A percentile compares a stretch with the other conserved stretches of the same genome.
phyloP scores from a whole-genome alignment of 2,797 vertebrate genomes.

The Lutjanus argentimaculatus region DNA sequence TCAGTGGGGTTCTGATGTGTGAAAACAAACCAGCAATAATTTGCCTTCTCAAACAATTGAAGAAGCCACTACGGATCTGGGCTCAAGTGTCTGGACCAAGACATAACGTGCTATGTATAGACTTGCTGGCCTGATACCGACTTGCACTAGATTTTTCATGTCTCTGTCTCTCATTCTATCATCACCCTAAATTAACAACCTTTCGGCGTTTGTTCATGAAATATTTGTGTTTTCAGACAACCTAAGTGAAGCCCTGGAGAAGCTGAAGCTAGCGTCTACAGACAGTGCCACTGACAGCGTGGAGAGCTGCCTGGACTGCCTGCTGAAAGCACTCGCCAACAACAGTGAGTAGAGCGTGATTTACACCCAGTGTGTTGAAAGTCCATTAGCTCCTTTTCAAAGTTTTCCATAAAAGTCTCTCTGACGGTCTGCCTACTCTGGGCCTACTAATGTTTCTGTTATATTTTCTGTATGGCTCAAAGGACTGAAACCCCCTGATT shows the following conservation, averaged over 20 bases:
- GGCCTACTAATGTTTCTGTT: no score
- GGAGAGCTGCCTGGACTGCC: constrained; percentile 95
- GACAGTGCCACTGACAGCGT: constrained; percentile 91
- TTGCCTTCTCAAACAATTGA: background rate
- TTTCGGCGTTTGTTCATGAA: background rate
- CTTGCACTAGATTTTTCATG: background rate
- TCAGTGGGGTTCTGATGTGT: background rate
- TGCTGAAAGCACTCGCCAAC: constrained; percentile 94
- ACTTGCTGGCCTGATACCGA: background rate
- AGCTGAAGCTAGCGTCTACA: constrained; percentile 93
- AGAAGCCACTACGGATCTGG: background rate
- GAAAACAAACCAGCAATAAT: background rate
- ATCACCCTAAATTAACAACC: background rate
- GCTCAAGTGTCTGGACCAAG: background rate
- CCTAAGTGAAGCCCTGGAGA: constrained; percentile 94
- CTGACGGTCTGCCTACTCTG: no score
- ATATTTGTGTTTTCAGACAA: constrained; percentile 88
- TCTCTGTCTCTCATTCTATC: background rate
- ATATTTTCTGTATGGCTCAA: no score
- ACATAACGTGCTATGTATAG: background rate
- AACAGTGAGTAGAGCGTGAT: constrained; percentile 90
- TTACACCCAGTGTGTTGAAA: background rate
- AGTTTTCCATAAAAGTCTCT: no score
- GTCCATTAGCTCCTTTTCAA: background rate
- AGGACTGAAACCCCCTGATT: background rate